phyloP scores from a whole-genome alignment of 2,113 vertebrate species.

The Pao palembangensis region DNA sequence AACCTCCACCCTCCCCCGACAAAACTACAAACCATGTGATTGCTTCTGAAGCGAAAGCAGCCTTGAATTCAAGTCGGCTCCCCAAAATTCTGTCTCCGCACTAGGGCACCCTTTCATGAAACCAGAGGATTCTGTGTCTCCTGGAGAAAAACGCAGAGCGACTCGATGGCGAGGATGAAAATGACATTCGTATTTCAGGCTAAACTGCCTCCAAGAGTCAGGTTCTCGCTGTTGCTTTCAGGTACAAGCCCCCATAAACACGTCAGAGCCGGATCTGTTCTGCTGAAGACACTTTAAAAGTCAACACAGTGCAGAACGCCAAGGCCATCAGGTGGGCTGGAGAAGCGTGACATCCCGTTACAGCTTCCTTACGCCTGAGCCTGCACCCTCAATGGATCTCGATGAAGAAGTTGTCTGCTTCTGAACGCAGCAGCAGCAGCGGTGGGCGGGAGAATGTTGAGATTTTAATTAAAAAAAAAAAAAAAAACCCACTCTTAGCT shows the following conservation, averaged over 20 bases:
- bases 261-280: slow-evolving; percentile 55
- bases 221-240: slow-evolving; percentile 1
- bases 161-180: no score
- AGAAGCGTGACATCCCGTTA: slow-evolving; percentile 47
- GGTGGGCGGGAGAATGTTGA: slow-evolving; percentile 47
- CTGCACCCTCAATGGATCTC: no score
- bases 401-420: neutral
- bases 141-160: no score
- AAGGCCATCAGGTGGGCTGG: slow-evolving; percentile 52
- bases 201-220: no score
- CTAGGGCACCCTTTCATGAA: no score
- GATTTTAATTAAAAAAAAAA: slow-evolving; percentile 20
- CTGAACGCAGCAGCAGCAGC: slow-evolving; percentile 34
- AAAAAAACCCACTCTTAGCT: slow-evolving; percentile 48
- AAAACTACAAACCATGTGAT: slow-evolving; percentile 26
- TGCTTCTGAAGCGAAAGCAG: slow-evolving; percentile 49
- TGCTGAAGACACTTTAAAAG: slow-evolving; percentile 61
- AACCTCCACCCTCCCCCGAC: neutral
- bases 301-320: slow-evolving; percentile 51
- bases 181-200: no score
- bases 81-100: neutral
- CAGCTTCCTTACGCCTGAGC: neutral
- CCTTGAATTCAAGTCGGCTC: slow-evolving; percentile 33
- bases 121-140: no score
- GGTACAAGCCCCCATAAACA: neutral